Base-by-base conservation (phyloP, 2,113 vertebrate species). In the Paramormyrops kingsleyae region DNA sequence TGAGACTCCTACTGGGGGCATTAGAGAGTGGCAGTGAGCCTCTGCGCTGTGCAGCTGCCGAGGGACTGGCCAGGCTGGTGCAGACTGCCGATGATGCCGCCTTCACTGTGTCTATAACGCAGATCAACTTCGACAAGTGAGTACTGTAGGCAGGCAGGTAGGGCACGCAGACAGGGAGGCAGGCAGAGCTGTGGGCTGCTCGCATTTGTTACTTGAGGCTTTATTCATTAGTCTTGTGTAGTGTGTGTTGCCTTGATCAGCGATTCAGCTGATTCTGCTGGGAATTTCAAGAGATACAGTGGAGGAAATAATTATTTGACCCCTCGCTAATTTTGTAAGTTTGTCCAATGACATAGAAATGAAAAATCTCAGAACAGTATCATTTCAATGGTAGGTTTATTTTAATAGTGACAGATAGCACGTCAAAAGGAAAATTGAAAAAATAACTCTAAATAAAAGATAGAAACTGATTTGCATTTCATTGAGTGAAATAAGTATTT, bases 101-200 rank as follows among this genome's bases (percentile, higher is more conserved):
- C 88, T 98, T 97, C 94, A 98, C 97, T 35, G 94, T 96, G 87
- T 96, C 96, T 0, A 93, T 97, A 92, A 97, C 96, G 0, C 96
- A 98, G 95, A 93, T 97, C 92, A 98, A 97, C 94, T 98, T 99
- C 91, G 97, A 99, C 93, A 98, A 97, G 98, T 99, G 94, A 94
- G 97, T 94, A 87, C 87, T 49, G 24, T n/a, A 44, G 15, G 39
- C 9, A 31, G 12, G 19, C 56, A 39, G 44, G n/a, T 7, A 4
- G 8, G 2, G 1, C 6, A 70, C 21, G 2, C 15, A 53, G 52
- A 12, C 39, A 83, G 13, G 13, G 1, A 83, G 77, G 13, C 35
- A 27, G 56, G 24, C 56, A 59, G 56, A 31, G 59, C n/a, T 66
- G 59, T 66, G n/a, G 8, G 59, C 9, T 27, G n/a, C 62, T 70